Base-by-base conservation (phyloP, 2,113 vertebrate genomes). In the Thermophis baileyi region DNA sequence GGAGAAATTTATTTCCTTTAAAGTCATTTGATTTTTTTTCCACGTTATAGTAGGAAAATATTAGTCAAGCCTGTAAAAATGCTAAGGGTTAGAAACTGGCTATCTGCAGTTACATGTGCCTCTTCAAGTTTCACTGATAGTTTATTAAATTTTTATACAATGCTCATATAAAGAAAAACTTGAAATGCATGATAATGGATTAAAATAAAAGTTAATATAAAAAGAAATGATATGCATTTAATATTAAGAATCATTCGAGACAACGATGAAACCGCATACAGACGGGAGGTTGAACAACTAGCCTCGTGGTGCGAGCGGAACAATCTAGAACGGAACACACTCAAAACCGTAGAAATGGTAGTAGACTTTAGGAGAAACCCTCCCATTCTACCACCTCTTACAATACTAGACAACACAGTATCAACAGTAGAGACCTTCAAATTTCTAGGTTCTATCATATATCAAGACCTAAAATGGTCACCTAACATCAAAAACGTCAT, bases 131-230 rank as follows among this genome's bases (percentile, higher is more conserved):
- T 95, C 94, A 88, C 87, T 95, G 92, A 74, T 95, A 63, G 55
- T 91, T 93, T 91, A 93, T 94, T 95, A 91, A 92, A 3, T 11
- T 44, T 95, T 96, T 94, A 60, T 93, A 85, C 35, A 22, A 44
- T 81, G 74, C 35, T 81, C 74, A 44, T 22, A 81, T 40, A 20
- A 81, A 81, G 69, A 81, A 81, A 81, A 81, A 40, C 35, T 81
- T 40, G 74, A 81, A 81, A 44, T 81, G 44, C 20, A 24, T 9
- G 3, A 81, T 81, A 40, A 40, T 18, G 63, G 63, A n/a, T 69
- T 69, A 69, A 74, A 74, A 18, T 74, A 35, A 74, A 18, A 74
- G 11, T 74, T 74, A 69, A n/a, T n/a, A 69, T 69, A 63, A 63
- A 63, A 60, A 60, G 25, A 60, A 60, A 60, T 27, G 10, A 63